phyloP scores from a whole-genome alignment of 2,888 invertebrate genomes.

The Odontomyia ornata region DNA sequence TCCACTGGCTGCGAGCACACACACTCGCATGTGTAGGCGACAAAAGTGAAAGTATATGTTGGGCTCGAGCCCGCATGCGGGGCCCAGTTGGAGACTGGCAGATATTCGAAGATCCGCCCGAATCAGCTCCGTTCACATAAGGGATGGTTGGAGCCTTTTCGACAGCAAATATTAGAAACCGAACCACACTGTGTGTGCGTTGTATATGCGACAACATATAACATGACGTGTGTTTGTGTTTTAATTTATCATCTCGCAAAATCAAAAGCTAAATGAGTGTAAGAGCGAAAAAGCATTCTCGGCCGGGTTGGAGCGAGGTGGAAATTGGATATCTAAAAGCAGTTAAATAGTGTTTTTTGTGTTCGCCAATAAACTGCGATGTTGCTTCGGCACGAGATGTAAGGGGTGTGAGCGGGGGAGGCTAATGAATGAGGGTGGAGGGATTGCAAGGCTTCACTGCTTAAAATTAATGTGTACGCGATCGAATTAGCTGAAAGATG shows the following conservation, averaged over 20 bases:
- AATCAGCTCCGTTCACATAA: not conserved
- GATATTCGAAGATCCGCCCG: constrained; percentile 21
- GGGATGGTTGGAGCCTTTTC: constrained; percentile 14
- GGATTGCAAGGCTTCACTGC: not conserved
- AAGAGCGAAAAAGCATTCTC: constrained; percentile 43
- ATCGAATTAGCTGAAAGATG: not conserved
- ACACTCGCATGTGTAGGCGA: constrained; percentile 35
- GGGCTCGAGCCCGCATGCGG: not conserved
- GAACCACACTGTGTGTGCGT: constrained; percentile 1
- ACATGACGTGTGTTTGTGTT: constrained; percentile 44
- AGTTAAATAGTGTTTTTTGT: constrained; percentile 44
- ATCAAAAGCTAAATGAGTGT: constrained; percentile 45
- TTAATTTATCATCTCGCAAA: constrained; percentile 47
- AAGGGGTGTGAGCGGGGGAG: not conserved
- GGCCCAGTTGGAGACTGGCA: not conserved
- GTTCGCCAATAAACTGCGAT: constrained; percentile 46
- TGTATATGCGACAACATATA: constrained; percentile 28
- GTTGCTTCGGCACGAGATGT: constrained; percentile 12
- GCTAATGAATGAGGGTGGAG: not conserved
- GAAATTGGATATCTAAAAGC: constrained; percentile 20
- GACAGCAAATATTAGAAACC: constrained; percentile 14
- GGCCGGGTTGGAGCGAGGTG: not conserved
- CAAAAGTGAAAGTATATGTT: constrained; percentile 48
- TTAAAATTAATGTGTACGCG: not conserved
- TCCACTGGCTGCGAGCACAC: not conserved